These are phyloP conservation scores for Sthenelais limicola DNA, from an alignment of 2,888 invertebrate species.

Conservation along the genomic window DNA sequence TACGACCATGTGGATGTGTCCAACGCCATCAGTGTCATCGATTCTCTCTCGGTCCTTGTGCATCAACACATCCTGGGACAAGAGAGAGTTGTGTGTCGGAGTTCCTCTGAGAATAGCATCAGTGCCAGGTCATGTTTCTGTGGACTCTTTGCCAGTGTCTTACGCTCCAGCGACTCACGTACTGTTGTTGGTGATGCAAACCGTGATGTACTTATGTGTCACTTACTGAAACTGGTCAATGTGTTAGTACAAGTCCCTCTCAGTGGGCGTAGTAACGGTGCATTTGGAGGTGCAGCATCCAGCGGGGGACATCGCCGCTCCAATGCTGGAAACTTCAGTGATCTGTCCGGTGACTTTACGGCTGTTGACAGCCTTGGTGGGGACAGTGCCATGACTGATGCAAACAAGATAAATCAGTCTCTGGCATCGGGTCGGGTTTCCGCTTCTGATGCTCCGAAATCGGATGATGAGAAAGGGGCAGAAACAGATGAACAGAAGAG, in stretches of 20 bases:
- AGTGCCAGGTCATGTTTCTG: conserved; percentile 78
- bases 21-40: conserved; percentile 82
- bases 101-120: conserved; percentile 72
- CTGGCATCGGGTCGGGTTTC: conserved; percentile 44
- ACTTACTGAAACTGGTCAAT: conserved; percentile 66
- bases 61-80: conserved; percentile 67
- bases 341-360: background rate
- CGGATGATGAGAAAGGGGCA: conserved; percentile 66
- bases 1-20: conserved; percentile 81
- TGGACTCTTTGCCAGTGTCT: conserved; percentile 83
- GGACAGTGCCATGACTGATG: conserved; percentile 60
- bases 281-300: background rate
- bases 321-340: background rate
- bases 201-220: conserved; percentile 68
- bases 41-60: conserved; percentile 76
- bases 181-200: conserved; percentile 62
- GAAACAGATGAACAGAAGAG: conserved; percentile 92
- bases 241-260: conserved; percentile 61
- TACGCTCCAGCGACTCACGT: conserved; percentile 76
- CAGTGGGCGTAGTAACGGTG: conserved; percentile 11
- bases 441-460: conserved; percentile 50
- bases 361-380: conserved; percentile 21
- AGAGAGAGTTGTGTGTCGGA: conserved; percentile 67
- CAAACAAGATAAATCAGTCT: conserved; percentile 60
- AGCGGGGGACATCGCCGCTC: background rate